Evolutionary conservation across 2,113 vertebrate species (phyloP).

Genomic region (Urocynchramus pylzowi): DNA sequence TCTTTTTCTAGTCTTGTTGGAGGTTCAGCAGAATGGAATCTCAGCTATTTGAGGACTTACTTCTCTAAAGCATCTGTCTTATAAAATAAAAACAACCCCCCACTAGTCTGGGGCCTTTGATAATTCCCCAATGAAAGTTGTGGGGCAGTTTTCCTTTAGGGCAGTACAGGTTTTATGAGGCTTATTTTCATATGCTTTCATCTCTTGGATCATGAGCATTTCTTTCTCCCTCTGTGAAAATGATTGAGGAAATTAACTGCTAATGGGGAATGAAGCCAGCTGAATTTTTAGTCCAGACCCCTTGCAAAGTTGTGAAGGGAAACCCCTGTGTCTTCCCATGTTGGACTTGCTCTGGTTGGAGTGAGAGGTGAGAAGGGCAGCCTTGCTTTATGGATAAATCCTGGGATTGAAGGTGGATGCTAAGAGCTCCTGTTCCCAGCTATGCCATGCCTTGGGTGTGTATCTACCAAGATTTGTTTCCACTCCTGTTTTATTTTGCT

Average conservation of each 20-base stretch:
- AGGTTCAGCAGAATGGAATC: conserved; percentile 51
- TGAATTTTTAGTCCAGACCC: conserved; percentile 10
- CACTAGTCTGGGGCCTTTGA: conserved; percentile 37
- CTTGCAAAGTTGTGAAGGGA: background rate
- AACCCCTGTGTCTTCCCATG: background rate
- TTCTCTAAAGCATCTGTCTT: conserved; percentile 61
- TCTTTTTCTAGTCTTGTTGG: conserved; percentile 11
- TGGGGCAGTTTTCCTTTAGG: conserved; percentile 25
- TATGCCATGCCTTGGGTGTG: background rate
- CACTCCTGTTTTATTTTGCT: background rate
- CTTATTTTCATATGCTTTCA: conserved; percentile 53
- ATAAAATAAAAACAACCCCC: conserved; percentile 44
- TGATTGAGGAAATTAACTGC: conserved; percentile 45
- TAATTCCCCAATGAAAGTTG: conserved; percentile 33
- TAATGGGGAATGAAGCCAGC: conserved; percentile 31
- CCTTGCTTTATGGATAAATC: background rate
- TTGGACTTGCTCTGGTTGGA: background rate
- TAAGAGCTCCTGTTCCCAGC: conserved; percentile 35
- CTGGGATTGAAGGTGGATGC: background rate
- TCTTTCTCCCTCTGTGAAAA: conserved; percentile 24
- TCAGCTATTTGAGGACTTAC: conserved; percentile 50
- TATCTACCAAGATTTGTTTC: conserved; percentile 11
- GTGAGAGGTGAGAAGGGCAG: background rate
- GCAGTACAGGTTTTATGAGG: conserved; percentile 18
- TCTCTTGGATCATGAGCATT: background rate